phyloP scores from a whole-genome alignment of 2,113 vertebrate genomes.

The Otocyon megalotis region DNA sequence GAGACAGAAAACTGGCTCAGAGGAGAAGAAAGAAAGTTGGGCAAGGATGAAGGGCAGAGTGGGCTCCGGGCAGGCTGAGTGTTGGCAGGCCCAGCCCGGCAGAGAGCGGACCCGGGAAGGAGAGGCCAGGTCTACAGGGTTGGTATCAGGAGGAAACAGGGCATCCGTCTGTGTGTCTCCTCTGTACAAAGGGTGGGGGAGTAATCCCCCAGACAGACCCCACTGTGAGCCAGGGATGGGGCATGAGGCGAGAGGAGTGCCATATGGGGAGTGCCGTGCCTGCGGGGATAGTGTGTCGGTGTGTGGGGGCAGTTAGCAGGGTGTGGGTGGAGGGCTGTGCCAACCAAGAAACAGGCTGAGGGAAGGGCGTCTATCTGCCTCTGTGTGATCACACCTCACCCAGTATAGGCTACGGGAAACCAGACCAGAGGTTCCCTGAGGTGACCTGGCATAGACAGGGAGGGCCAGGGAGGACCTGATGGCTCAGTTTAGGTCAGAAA shows the following conservation, averaged over 20 bases:
- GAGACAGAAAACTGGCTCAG: not conserved
- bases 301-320: not conserved
- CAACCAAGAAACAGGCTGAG: not conserved
- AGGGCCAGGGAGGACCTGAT: not conserved
- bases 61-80: not conserved
- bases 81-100: not conserved
- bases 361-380: not conserved
- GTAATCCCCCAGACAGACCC: not conserved
- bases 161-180: not conserved
- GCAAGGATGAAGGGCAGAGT: not conserved
- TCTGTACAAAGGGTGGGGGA: not conserved
- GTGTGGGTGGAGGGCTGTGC: not conserved
- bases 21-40: not conserved
- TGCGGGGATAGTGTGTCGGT: accelerated
- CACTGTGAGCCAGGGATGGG: too few relatives aligned
- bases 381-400: not conserved
- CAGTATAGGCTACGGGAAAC: not conserved
- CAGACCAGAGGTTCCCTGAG: not conserved
- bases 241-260: not conserved
- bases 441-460: not conserved
- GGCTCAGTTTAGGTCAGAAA: not conserved
- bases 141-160: accelerated
- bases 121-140: not conserved
- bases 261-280: not conserved
- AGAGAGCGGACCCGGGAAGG: not conserved